Evolutionary conservation across 2,888 invertebrate genomes (phyloP), one percentile per base, ranked within the genome.

Genomic region (Heliconius sara): DNA sequence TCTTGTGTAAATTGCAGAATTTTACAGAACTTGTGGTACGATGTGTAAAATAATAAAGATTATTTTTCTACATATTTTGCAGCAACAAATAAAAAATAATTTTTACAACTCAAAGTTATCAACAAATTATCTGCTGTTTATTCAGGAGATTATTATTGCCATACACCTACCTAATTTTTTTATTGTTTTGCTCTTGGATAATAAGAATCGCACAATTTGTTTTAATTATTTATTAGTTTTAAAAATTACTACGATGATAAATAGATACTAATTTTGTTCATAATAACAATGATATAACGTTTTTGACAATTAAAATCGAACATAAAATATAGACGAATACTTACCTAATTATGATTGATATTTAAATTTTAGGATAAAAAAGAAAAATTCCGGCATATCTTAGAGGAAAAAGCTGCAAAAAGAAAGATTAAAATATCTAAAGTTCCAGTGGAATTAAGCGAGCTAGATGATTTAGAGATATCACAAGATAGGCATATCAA

Each of bases 401-500:
- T 95, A 25, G 91, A 93, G 86, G 92, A 93, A 80, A 93, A 90
- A 80, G 95, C 95, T 10, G 88, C 90, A 1, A 86, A 88, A 63
- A 89, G 90, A 66, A 95, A 95, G 85, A 87, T 95, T n/a, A 86
- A 87, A 73, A 88, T 93, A 43, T 89, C 94, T 27, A 88, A 89
- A 2, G 91, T 90, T 6, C 88, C 86, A 0, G 52, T 91, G 3
- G 87, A 88, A 77, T 88, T 91, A 12, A 86, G 91, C 5, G 95
- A 96, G 81, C 86, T 90, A 25, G 96, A 96, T 70, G 87, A 88
- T 22, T 89, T 96, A 6, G 95, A 95, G 67, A 88, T 95, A 84
- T 92, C 94, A 5, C 95, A 96, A 85, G 89, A 92, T 2, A 90
- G 95, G 74, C 95, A 96, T 84, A 94, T 96, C 73, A 92, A 95